A percentile compares a stretch with the other conserved stretches of the same genome.
Evolutionary conservation across 1,140 invertebrate genomes (phyloP).

Genomic region (Bursaphelenchus mucronatus): DNA sequence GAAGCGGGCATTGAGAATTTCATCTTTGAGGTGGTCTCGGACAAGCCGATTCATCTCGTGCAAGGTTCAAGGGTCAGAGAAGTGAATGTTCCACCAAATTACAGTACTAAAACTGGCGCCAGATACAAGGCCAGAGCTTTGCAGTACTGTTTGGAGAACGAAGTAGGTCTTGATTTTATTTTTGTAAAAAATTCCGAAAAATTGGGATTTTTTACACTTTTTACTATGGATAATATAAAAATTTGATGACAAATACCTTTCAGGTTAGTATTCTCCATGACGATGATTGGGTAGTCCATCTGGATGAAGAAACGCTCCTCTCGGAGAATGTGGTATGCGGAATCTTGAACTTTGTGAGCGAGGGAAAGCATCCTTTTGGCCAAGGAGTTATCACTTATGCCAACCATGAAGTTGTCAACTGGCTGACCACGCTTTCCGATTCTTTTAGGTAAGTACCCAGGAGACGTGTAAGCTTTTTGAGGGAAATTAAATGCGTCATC

Average conservation of each 20-base stretch:
- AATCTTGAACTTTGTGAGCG: conserved; percentile 88
- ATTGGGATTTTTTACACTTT: background rate
- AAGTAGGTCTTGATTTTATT: conserved; percentile 65
- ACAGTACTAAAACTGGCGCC: conserved; percentile 77
- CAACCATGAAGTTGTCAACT: conserved; percentile 81
- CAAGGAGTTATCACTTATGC: conserved; percentile 97
- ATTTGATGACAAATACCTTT: background rate
- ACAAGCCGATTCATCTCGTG: conserved; percentile 74
- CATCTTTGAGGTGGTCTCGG: conserved; percentile 92
- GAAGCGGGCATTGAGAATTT: conserved; percentile 90
- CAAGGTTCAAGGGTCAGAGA: conserved; percentile 66
- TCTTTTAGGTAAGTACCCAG: conserved; percentile 71
- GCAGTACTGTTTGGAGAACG: conserved; percentile 89
- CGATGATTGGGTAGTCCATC: conserved; percentile 91
- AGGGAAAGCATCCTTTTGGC: conserved; percentile 90
- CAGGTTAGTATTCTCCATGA: conserved; percentile 74
- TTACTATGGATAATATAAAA: background rate
- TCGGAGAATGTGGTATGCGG: conserved; percentile 76
- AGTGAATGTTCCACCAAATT: conserved; percentile 49
- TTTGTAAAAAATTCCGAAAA: conserved; percentile 20
- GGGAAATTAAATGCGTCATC: background rate
- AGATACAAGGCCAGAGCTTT: conserved; percentile 89
- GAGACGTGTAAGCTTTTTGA: background rate
- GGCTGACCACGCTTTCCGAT: conserved; percentile 91
- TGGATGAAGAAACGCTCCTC: conserved; percentile 92